phyloP scores from a whole-genome alignment of 2,113 vertebrate genomes.

The Hypomesus transpacificus region DNA sequence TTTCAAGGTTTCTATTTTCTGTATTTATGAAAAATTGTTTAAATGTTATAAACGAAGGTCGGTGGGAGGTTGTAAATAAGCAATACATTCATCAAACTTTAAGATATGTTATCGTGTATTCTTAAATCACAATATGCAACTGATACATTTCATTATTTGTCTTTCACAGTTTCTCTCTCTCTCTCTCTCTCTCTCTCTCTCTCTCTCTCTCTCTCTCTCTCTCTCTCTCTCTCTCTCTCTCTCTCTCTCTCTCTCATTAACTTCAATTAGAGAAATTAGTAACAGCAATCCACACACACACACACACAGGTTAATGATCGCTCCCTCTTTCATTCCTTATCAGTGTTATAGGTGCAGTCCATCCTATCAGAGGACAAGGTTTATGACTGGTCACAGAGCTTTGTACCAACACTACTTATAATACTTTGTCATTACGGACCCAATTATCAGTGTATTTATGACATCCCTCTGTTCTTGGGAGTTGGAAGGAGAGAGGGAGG shows the following conservation, averaged over 20 bases:
- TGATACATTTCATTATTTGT: not conserved
- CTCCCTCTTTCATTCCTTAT: not conserved
- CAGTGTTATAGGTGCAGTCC: not conserved
- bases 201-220: not conserved
- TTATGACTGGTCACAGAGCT: not conserved
- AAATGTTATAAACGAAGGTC: not conserved
- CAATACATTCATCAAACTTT: no score
- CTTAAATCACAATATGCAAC: not conserved
- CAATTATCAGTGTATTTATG: conserved; percentile 3
- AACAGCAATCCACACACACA: no score
- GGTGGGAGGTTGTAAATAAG: no score
- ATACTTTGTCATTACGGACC: not conserved
- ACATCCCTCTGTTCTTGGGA: not conserved
- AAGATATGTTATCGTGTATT: not conserved
- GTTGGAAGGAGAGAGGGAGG: not conserved
- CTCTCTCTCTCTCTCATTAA: not conserved
- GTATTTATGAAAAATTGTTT: not conserved
- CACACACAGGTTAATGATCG: not conserved
- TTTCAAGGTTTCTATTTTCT: not conserved
- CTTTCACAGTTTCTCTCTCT: not conserved
- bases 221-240: not conserved
- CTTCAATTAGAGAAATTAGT: not conserved
- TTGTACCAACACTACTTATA: not conserved
- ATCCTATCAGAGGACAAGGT: not conserved
- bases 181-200: not conserved